A percentile compares a stretch with the other conserved stretches of the same genome.
Evolutionary conservation across 2,888 invertebrate species (phyloP).

Genomic region (Alentia gelatinosa): DNA sequence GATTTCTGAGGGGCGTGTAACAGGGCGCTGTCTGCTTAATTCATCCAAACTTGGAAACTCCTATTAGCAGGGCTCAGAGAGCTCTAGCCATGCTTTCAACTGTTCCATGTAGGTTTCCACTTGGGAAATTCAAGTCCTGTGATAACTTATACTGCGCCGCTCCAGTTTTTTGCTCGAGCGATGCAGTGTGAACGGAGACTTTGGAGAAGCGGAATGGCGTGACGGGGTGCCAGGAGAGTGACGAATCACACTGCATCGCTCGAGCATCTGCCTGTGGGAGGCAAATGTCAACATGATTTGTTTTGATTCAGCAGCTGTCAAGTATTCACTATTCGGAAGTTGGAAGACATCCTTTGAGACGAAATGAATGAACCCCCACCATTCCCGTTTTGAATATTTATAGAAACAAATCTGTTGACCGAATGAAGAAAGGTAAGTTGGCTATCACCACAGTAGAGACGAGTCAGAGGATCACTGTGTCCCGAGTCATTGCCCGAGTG

Average conservation of each 20-base stretch:
- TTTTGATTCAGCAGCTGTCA: neutral
- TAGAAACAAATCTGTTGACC: neutral
- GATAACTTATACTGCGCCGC: too few relatives aligned
- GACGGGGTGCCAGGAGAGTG: too few relatives aligned
- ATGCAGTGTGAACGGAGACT: too few relatives aligned
- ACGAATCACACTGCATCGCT: neutral
- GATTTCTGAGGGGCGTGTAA: too few relatives aligned
- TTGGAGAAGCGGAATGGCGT: too few relatives aligned
- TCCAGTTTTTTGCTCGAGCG: too few relatives aligned
- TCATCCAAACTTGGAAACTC: too few relatives aligned
- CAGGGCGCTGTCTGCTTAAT: too few relatives aligned
- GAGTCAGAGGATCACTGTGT: neutral
- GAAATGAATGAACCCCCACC: neutral
- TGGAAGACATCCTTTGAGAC: neutral
- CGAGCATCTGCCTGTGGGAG: neutral
- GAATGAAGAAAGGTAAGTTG: neutral
- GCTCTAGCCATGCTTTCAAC: too few relatives aligned
- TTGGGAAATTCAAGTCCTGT: too few relatives aligned
- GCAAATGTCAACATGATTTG: conserved; percentile 17
- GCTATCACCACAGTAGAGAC: neutral
- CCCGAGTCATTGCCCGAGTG: neutral
- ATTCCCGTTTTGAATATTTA: neutral
- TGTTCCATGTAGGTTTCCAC: too few relatives aligned
- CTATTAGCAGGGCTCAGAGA: too few relatives aligned
- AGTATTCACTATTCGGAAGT: neutral